Conservation (phyloP, 2,113 vertebrate genomes). For the Aptenodytes patagonicus region DNA sequence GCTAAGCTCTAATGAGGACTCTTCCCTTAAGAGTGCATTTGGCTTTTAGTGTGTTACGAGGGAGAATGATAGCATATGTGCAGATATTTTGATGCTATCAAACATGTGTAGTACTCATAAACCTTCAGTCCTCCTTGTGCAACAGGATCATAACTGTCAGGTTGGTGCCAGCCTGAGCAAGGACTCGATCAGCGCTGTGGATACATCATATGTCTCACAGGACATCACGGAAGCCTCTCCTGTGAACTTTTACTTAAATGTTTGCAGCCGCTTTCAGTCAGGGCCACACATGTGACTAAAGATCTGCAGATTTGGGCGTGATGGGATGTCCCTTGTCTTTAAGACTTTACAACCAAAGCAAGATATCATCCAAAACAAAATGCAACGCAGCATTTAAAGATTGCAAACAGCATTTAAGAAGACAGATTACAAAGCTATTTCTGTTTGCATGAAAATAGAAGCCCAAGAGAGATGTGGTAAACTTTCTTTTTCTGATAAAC, state of each 20-base stretch:
- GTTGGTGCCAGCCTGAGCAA: background rate
- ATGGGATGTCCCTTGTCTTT: background rate
- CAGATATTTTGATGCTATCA: background rate
- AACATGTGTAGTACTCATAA: background rate
- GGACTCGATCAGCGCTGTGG: rapidly evolving
- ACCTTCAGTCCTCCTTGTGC: background rate
- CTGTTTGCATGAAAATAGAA: background rate
- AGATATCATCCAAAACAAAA: background rate
- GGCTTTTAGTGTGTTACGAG: background rate
- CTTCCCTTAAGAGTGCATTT: background rate
- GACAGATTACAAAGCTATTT: background rate
- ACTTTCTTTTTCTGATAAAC: background rate
- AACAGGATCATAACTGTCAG: background rate
- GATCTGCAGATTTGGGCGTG: background rate
- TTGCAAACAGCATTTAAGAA: background rate
- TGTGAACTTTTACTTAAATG: background rate
- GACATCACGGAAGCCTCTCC: background rate
- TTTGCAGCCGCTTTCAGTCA: background rate
- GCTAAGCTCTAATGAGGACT: background rate
- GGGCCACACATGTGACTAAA: background rate
- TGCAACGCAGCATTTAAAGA: background rate
- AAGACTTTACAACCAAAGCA: background rate
- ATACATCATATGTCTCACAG: background rate
- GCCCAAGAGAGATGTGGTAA: background rate
- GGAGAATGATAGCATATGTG: background rate